Conservation (phyloP, 2,888 invertebrate genomes). For the Malachius bipustulatus region DNA sequence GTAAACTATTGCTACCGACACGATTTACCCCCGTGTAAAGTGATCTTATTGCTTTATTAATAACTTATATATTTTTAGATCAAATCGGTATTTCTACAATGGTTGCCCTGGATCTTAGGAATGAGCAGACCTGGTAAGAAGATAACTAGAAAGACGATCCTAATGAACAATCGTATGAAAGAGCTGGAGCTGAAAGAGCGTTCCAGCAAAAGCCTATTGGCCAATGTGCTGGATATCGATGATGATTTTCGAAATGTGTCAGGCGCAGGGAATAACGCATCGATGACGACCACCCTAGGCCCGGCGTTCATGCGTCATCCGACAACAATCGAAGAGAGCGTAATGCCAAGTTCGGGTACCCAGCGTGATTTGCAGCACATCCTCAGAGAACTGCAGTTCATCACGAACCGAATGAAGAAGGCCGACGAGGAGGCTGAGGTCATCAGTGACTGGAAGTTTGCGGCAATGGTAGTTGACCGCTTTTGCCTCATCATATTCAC, state of each 20-base stretch:
- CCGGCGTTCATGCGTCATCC: conserved; percentile 54
- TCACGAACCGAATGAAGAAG: conserved; percentile 87
- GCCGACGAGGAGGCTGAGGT: conserved; percentile 88
- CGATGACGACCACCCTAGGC: conserved; percentile 33
- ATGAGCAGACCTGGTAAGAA: conserved; percentile 95
- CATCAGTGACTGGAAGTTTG: conserved; percentile 96
- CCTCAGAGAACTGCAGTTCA: conserved; percentile 85
- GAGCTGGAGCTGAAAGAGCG: conserved; percentile 88
- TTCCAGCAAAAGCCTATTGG: conserved; percentile 85
- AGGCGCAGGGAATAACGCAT: conserved; percentile 41
- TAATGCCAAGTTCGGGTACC: conserved; percentile 42
- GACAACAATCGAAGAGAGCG: conserved; percentile 62
- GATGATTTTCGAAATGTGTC: conserved; percentile 80
- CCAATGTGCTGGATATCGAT: conserved; percentile 91
- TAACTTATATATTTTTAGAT: conserved; percentile 48
- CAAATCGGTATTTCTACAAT: conserved; percentile 88
- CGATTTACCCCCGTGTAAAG: too few relatives aligned
- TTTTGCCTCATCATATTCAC: conserved; percentile 94
- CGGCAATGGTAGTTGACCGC: conserved; percentile 96
- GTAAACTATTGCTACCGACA: conserved; percentile 44
- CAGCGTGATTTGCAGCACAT: conserved; percentile 84
- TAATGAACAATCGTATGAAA: conserved; percentile 84
- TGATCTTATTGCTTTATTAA: too few relatives aligned
- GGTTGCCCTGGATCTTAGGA: conserved; percentile 92
- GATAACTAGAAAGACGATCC: conserved; percentile 79